These are phyloP conservation scores for Macrophya annulata DNA, from an alignment of 2,888 invertebrate genomes.

Conservation along the genomic window DNA sequence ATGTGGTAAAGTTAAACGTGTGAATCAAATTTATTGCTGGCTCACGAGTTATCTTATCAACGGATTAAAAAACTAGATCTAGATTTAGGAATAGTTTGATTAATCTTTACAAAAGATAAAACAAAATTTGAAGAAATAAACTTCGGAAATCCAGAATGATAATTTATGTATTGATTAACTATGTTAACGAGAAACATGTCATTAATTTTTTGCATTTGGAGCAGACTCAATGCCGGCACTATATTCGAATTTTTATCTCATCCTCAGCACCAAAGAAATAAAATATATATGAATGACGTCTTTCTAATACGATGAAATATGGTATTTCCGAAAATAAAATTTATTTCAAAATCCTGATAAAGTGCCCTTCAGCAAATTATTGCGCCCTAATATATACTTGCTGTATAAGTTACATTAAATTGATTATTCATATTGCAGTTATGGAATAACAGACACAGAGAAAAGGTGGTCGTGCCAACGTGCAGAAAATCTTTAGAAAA, in stretches of 20 bases:
- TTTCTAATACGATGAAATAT: too few relatives aligned
- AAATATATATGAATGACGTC: too few relatives aligned
- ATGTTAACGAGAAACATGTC: not conserved
- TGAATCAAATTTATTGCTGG: conserved; percentile 1
- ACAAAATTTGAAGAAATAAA: not conserved
- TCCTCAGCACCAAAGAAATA: too few relatives aligned
- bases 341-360: too few relatives aligned
- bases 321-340: too few relatives aligned
- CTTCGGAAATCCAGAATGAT: not conserved
- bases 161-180: not conserved
- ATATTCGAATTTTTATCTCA: too few relatives aligned
- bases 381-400: too few relatives aligned
- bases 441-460: conserved; percentile 85
- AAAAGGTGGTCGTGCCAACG: conserved; percentile 81
- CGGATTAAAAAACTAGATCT: not conserved
- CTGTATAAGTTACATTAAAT: not conserved
- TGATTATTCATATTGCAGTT: conserved; percentile 61
- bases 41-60: not conserved
- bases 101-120: not conserved
- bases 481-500: conserved; percentile 79
- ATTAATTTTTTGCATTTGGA: too few relatives aligned
- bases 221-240: too few relatives aligned
- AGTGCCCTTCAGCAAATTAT: too few relatives aligned
- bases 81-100: not conserved
- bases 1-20: not conserved